Base-by-base conservation (phyloP, 64 coral and sea anemone species). In the Pocillopora damicornis region DNA sequence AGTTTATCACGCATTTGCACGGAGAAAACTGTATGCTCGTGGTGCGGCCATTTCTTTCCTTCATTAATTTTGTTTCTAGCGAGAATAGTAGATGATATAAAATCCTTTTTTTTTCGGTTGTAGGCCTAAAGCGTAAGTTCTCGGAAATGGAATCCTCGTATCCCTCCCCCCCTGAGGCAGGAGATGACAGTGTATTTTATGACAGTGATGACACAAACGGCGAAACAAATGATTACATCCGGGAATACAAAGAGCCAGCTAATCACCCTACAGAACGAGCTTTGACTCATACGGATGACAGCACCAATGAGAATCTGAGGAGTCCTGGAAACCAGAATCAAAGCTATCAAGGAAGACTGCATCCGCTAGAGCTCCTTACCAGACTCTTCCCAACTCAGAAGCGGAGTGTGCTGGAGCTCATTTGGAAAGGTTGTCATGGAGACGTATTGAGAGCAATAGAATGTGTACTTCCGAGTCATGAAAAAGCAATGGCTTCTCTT, bases 331-430 rank as follows among this genome's bases (percentile, higher is more conserved):
- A 85, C 65, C 65, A 71, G 20, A 51, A 5, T 58, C 14, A 38
- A 12, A 71, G 22, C 2, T 85, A 85, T 7, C 81, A 65, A 13
- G 65, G 64, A 36, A 85, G 76, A 51, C 89, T 96, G 76, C 93
- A 88, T 80, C 93, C 93, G 13, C 86, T 99, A 72, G 97, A 99
- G 22, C 87, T 95, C 16, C 97, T 99, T 23, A 58, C 79, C 59
- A 89, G 97, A 61, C 85, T 99, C 61, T 99, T 99, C 81, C 97
- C 97, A 14, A 99, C 83, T 23, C 97, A 99, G 76, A 95, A 90
- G 79, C 88, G 90, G 63, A 90, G 93, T 82, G 97, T 99, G 14
- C 75, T 99, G 87, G 93, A 99, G 16, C 81, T 99, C 20, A 99
- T 99, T 56, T 84, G 92, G 22, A 99, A 95, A 75, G 97, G 97